Percentiles rank a stretch among this genome's conserved stretches.
These are phyloP conservation scores for Nyctalus aviator DNA, from an alignment of 2,797 vertebrate species.

Conservation along the genomic window DNA sequence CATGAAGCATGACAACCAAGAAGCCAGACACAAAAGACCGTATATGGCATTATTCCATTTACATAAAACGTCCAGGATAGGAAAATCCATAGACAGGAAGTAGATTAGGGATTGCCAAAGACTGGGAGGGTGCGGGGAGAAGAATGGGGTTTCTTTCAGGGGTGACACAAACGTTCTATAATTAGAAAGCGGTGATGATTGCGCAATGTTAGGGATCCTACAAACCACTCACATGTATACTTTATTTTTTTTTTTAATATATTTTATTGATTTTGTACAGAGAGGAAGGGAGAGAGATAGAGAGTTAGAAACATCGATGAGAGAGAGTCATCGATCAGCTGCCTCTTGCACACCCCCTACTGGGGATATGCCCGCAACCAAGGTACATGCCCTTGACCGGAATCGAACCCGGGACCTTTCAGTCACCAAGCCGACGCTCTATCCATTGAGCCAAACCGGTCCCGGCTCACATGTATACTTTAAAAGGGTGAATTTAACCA, in stretches of 20 bases:
- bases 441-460: no score
- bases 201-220: neutral
- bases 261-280: no score
- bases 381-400: no score
- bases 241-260: no score
- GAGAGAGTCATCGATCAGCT: no score
- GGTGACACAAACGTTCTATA: neutral
- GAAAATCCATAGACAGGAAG: neutral
- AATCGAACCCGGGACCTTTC: no score
- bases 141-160: neutral
- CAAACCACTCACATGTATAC: neutral
- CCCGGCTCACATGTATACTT: neutral
- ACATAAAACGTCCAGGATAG: neutral
- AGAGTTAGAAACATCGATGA: no score
- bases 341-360: no score
- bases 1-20: neutral
- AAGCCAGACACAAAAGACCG: neutral
- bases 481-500: neutral
- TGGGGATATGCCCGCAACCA: no score
- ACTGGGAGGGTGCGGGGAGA: neutral
- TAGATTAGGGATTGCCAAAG: neutral
- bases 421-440: no score
- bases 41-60: rapidly evolving
- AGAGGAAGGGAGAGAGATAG: no score
- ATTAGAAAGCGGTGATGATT: neutral